Evolutionary conservation across 23 tunicate species (phyloP).

Genomic region (Ciona savignyi): DNA sequence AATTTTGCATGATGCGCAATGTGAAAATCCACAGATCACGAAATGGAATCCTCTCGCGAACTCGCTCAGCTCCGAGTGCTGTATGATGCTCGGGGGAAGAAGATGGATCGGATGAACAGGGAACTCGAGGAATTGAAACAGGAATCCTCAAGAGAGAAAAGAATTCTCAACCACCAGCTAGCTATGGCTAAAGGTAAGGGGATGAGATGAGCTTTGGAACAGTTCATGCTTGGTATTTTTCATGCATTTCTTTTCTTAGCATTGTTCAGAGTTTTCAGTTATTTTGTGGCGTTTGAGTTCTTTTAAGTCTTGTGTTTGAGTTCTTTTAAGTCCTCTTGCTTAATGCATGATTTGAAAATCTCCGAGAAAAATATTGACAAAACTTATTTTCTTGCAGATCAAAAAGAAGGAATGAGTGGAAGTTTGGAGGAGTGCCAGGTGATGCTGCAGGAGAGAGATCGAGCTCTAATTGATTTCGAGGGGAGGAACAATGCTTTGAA

Average conservation of each 20-base stretch:
- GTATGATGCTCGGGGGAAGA: conserved; percentile 85
- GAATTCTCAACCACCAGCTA: conserved; percentile 76
- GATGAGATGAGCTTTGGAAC: no score
- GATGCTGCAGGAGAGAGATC: conserved; percentile 54
- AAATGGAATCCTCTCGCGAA: conserved; percentile 22
- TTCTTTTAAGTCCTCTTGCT: neutral
- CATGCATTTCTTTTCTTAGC: neutral
- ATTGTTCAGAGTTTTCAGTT: no score
- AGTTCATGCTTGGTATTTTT: no score
- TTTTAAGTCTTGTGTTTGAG: neutral
- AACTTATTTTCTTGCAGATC: conserved; percentile 36
- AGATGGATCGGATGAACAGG: conserved; percentile 49
- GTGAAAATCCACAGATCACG: neutral
- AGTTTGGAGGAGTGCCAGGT: conserved; percentile 73
- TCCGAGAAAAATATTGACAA: no score
- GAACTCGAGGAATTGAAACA: conserved; percentile 52
- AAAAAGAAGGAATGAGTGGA: conserved; percentile 50
- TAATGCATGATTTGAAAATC: neutral
- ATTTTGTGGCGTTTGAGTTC: no score
- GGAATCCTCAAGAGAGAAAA: conserved; percentile 55
- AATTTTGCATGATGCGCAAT: neutral
- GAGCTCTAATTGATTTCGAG: conserved; percentile 36
- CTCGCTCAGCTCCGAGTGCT: conserved; percentile 66
- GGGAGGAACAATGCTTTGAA: conserved; percentile 28
- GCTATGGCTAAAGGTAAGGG: conserved; percentile 88